These are phyloP conservation scores for Noturus placidus DNA, from an alignment of 2,113 vertebrate species.

Conservation along the genomic window DNA sequence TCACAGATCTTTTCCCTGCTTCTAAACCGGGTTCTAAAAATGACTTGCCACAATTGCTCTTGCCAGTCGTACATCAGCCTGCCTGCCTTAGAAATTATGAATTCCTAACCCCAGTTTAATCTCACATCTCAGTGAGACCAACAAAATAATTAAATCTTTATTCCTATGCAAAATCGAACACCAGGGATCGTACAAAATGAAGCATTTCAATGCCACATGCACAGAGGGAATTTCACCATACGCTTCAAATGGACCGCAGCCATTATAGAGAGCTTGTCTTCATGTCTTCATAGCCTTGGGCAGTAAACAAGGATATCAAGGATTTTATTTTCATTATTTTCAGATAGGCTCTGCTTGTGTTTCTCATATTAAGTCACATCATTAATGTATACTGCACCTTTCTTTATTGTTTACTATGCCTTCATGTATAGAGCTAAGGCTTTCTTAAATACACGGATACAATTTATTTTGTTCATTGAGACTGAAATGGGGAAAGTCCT, in stretches of 20 bases:
- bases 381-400: background rate
- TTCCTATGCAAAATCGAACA: slow-evolving; percentile 39
- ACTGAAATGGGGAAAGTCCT: background rate
- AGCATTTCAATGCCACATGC: slow-evolving; percentile 37
- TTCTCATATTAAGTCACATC: slow-evolving; percentile 47
- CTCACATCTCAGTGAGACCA: slow-evolving; percentile 4
- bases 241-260: slow-evolving; percentile 57
- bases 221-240: slow-evolving; percentile 43
- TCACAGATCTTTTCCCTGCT: background rate
- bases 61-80: background rate
- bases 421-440: slow-evolving; percentile 1
- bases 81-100: background rate
- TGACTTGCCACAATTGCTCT: background rate
- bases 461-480: background rate
- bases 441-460: background rate
- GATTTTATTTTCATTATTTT: slow-evolving; percentile 58
- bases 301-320: slow-evolving; percentile 55
- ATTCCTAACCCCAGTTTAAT: slow-evolving; percentile 2
- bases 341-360: slow-evolving; percentile 42
- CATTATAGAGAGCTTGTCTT: slow-evolving; percentile 51
- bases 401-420: background rate
- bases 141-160: slow-evolving; percentile 47
- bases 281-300: slow-evolving; percentile 46
- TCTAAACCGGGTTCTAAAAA: background rate
- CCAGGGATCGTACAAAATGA: slow-evolving; percentile 23